These are phyloP conservation scores for Chromoteleia sp. DNA, from an alignment of 2,888 invertebrate species.

Conservation along the genomic window DNA sequence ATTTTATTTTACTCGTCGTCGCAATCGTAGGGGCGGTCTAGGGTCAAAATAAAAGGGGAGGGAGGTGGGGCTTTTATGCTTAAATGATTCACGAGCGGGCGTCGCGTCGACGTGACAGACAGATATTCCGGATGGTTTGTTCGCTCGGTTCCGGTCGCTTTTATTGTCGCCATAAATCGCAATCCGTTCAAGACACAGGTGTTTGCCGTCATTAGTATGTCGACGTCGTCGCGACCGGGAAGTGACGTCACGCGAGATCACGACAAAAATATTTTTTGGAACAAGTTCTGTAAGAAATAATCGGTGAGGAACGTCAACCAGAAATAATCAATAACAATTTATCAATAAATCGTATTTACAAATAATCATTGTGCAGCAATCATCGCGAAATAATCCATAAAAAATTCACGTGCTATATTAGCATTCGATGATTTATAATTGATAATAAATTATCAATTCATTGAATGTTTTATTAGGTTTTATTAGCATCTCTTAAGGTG, in stretches of 20 bases:
- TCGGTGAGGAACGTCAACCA: too few species aligned
- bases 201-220: constrained; percentile 77
- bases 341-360: too few species aligned
- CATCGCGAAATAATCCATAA: too few species aligned
- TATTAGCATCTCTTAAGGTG: too few species aligned
- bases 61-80: constrained; percentile 17
- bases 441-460: too few species aligned
- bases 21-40: too few species aligned
- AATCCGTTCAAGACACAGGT: constrained; percentile 62
- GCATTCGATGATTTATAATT: too few species aligned
- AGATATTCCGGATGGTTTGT: constrained; percentile 64
- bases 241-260: constrained; percentile 75
- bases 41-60: constrained; percentile 2
- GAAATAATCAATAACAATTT: too few species aligned
- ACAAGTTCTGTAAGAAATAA: background rate
- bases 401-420: too few species aligned
- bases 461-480: too few species aligned
- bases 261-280: constrained; percentile 6
- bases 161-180: constrained; percentile 68
- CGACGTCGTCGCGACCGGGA: constrained; percentile 72
- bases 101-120: constrained; percentile 48
- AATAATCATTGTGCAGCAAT: too few species aligned
- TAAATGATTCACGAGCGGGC: constrained; percentile 53
- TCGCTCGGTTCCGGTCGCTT: constrained; percentile 60
- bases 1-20: constrained; percentile 22